These are phyloP conservation scores for Fissipunctia ypsillon DNA, from an alignment of 2,888 invertebrate genomes.

Conservation along the genomic window DNA sequence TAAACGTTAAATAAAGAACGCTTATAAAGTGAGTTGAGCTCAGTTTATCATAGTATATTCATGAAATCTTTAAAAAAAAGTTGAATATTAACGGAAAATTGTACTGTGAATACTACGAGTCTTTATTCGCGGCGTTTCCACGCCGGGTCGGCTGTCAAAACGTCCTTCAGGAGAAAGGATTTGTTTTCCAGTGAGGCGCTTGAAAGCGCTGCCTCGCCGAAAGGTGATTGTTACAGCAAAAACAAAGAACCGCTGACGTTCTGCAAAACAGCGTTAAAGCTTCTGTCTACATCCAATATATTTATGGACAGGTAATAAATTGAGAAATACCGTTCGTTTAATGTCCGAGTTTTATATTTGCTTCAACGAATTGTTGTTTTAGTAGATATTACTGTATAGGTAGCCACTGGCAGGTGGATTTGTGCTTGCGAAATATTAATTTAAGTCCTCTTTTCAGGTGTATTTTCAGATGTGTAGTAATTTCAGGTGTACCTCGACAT, in stretches of 20 bases:
- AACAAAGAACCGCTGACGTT: conserved; percentile 55
- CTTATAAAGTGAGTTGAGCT: conserved; percentile 30
- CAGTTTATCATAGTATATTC: conserved; percentile 39
- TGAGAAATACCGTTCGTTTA: conserved; percentile 21
- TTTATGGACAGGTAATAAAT: conserved; percentile 50
- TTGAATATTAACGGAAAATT: conserved; percentile 23
- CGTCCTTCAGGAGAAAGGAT: conserved; percentile 53
- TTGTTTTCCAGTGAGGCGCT: conserved; percentile 51
- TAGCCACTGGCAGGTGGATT: background rate
- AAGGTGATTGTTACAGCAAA: conserved; percentile 54
- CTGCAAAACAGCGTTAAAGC: conserved; percentile 49
- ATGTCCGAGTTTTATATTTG: conserved; percentile 31
- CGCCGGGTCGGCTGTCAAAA: conserved; percentile 56
- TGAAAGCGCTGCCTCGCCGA: conserved; percentile 47
- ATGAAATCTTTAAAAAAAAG: conserved; percentile 23
- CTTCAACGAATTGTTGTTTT: conserved; percentile 15
- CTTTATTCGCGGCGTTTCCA: conserved; percentile 34
- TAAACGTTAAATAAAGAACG: conserved; percentile 40
- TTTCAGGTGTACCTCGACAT: background rate
- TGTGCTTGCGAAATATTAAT: background rate
- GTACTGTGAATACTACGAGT: conserved; percentile 28
- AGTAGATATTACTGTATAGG: conserved; percentile 7
- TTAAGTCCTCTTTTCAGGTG: background rate
- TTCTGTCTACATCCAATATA: conserved; percentile 40
- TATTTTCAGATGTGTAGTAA: conserved; percentile 13